Conservation (phyloP, 2,797 vertebrate genomes). For the Gila robusta region DNA sequence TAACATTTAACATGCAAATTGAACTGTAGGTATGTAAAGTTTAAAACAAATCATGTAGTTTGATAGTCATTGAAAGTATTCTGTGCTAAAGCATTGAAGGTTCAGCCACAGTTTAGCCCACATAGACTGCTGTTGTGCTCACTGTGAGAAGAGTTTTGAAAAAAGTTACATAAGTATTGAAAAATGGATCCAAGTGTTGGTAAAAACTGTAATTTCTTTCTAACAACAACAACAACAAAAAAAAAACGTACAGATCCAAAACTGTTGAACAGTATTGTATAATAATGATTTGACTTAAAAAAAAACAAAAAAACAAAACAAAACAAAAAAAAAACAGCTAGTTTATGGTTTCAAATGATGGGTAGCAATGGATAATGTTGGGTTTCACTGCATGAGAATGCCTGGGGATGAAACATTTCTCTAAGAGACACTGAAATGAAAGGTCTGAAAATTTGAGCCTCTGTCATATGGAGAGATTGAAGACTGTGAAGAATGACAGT, state of each 20-base stretch:
- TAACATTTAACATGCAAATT: no score
- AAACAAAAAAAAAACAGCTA: background rate
- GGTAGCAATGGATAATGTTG: background rate
- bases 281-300: background rate
- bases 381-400: background rate
- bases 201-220: background rate
- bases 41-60: no score
- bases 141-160: no score
- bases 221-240: background rate
- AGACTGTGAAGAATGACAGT: conserved; percentile 19
- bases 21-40: no score
- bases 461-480: conserved; percentile 1
- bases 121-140: no score
- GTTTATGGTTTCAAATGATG: background rate
- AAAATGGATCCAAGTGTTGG: background rate
- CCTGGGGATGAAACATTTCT: background rate
- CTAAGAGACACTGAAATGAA: conserved; percentile 14
- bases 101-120: no score
- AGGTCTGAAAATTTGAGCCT: conserved; percentile 11
- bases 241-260: background rate
- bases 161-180: no score
- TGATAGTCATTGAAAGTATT: no score
- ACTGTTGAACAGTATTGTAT: background rate
- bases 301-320: no score
- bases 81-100: no score